Evolutionary conservation across 2,113 vertebrate genomes (phyloP), one percentile per base, ranked within the genome.

Genomic region (Tylochromis polylepis): DNA sequence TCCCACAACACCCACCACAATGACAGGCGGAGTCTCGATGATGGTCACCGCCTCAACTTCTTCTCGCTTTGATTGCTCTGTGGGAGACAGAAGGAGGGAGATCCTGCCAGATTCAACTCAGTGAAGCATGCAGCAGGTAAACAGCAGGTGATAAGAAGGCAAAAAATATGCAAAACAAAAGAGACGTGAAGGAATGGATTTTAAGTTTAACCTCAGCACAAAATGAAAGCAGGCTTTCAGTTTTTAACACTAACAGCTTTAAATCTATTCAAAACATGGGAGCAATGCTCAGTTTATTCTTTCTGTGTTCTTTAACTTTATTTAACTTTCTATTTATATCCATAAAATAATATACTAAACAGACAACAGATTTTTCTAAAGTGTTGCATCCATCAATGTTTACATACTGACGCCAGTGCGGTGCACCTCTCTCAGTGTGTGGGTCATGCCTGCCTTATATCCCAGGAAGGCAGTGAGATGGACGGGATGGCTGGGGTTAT

Each of bases 381-480:
- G 11, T 78, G 49, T 83, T 31, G 14, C 5, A 36, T 77, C 14
- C 67, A 58, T 20, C 15, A 27, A 24, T 59, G 57, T n/a, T 3
- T 67, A 98, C 98, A 0, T 96, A 99, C 98, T 99, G 20, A 98
- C 98, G 34, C 97, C 98, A 27, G 97, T 96, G 46, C 98, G 96
- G 87, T 99, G 98, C 0, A 99, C 96, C 82, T 99, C 98, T 4
- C 98, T 97, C 22, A 99, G 97, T 0, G 97, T 98, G 95, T 99
- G 98, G 22, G 98, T 99, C 98, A 99, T 99, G 95, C 98, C 98
- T 6, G 98, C 98, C 93, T 99, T 99, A 95, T 99, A 99, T 5
- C 98, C 99, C 89, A 99, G 89, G 90, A 98, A 99, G 59, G 98
- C 98, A 0, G 98, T 97, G 79, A 99, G 97, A 49, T 99, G 99